phyloP scores from a whole-genome alignment of 2,113 vertebrate species.

The Gambusia holbrooki region DNA sequence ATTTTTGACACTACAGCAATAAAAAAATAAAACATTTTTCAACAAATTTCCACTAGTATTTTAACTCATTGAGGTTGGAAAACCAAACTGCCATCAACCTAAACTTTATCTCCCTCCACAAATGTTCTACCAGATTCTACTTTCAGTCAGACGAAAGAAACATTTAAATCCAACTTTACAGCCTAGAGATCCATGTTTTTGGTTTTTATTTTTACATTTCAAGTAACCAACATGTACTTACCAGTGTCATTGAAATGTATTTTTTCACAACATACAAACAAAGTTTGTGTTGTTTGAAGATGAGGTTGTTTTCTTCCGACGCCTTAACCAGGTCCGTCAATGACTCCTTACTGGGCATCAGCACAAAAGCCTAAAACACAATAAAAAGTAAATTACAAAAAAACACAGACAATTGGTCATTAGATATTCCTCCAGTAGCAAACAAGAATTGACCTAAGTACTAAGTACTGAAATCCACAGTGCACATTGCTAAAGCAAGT shows the following conservation, averaged over 20 bases:
- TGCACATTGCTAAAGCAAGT: neutral
- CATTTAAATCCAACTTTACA: neutral
- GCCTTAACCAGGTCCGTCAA: fast-evolving
- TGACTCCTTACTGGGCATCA: neutral
- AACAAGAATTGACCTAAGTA: neutral
- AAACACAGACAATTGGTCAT: neutral
- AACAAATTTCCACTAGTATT: too few species aligned
- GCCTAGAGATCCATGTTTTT: too few species aligned
- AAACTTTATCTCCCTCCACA: too few species aligned
- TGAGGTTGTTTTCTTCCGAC: fast-evolving
- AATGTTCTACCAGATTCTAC: neutral
- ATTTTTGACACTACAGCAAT: too few species aligned
- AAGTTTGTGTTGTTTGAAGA: neutral
- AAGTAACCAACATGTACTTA: slow-evolving; percentile 5
- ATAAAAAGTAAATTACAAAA: neutral
- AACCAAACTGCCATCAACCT: too few species aligned
- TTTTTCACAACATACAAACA: fast-evolving
- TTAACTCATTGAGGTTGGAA: too few species aligned
- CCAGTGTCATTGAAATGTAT: neutral
- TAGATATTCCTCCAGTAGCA: neutral
- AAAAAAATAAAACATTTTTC: too few species aligned
- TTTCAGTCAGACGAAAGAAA: neutral
- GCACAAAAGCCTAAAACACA: slow-evolving; percentile 45
- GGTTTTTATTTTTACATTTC: neutral
- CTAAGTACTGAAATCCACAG: neutral